phyloP scores from a whole-genome alignment of 1,140 invertebrate species.

The Branchinecta lynchi region DNA sequence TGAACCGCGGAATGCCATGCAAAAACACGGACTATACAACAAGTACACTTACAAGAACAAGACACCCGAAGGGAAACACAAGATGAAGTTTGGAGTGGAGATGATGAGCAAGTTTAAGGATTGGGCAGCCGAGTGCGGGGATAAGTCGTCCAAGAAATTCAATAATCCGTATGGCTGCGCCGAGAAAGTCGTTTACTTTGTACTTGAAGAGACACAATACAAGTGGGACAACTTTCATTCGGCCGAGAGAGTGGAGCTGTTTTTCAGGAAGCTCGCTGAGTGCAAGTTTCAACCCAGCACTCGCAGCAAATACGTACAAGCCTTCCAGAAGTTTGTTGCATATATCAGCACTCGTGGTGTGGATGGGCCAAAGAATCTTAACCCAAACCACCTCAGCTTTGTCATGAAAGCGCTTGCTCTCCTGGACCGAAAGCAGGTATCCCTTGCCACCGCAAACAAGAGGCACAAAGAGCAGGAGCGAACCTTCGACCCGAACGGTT shows the following conservation, averaged over 20 bases:
- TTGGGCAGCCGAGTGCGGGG: not conserved
- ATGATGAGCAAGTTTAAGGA: not conserved
- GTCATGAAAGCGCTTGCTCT: not conserved
- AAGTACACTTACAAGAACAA: not conserved
- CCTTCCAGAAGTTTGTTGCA: not conserved
- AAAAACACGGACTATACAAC: not conserved
- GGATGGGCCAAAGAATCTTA: not conserved
- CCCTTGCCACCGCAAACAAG: not conserved
- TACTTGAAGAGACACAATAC: not conserved
- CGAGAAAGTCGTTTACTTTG: not conserved
- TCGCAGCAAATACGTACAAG: not conserved
- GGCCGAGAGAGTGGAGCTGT: not conserved
- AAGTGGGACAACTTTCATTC: not conserved
- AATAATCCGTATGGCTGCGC: not conserved
- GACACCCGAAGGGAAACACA: not conserved
- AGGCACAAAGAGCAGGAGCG: not conserved
- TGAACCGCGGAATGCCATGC: not conserved
- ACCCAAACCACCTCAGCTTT: not conserved
- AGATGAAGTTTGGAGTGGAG: not conserved
- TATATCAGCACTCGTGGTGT: not conserved
- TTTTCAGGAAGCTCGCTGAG: not conserved
- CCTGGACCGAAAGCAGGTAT: not conserved
- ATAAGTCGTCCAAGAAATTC: not conserved
- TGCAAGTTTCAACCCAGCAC: not conserved
- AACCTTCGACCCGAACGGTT: not conserved